Evolutionary conservation across 2,113 vertebrate species (phyloP).

Genomic region (Psittacara wagleri): DNA sequence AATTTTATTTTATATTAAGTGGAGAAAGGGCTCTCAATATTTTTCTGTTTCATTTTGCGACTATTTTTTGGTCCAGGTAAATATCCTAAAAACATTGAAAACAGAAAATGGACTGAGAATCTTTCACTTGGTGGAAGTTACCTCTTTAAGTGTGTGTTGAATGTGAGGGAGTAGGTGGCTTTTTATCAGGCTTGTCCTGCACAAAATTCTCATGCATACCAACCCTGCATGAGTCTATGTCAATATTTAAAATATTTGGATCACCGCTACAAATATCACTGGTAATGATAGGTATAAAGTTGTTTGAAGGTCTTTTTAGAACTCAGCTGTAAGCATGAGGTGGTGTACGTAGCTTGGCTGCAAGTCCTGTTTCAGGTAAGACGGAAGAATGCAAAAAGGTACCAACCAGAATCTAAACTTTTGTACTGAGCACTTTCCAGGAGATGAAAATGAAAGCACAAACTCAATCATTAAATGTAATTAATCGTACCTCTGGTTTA

Average conservation of each 20-base stretch:
- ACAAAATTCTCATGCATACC: not conserved
- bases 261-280: not conserved
- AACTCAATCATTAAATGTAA: not conserved
- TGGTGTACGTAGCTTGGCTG: not conserved
- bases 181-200: not conserved
- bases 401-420: not conserved
- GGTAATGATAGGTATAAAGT: not conserved
- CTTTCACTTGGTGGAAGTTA: not conserved
- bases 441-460: not conserved
- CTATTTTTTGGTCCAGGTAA: not conserved
- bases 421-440: not conserved
- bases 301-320: not conserved
- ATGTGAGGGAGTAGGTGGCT: not conserved
- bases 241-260: not conserved
- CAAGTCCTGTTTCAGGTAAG: not conserved
- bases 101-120: not conserved
- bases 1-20: not conserved
- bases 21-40: not conserved
- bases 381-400: not conserved
- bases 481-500: not conserved
- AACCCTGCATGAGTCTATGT: accelerated
- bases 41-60: not conserved
- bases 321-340: not conserved
- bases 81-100: not conserved
- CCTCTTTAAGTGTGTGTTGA: too few relatives aligned